Evolutionary conservation across 92 coral and sea anemone species (phyloP), one percentile per base, ranked within the genome.

Genomic region (Galaxea fascicularis): DNA sequence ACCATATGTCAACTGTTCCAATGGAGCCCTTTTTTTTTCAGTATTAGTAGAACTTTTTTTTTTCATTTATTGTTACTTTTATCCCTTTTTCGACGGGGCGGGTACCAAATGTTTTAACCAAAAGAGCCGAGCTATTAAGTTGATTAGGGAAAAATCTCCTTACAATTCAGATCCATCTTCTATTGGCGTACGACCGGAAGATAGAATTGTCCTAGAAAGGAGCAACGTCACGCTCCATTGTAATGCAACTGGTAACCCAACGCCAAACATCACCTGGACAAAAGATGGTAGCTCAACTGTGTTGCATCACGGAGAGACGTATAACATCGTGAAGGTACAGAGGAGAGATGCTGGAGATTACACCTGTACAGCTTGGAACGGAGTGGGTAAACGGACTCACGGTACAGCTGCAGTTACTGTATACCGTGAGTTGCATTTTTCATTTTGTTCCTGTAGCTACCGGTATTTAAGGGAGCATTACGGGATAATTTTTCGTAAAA

Each of bases 211-310:
- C 62, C 21, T 56, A 56, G 21, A 56, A 0, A 24, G 62, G 0
- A 56, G 62, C 0, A 4, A n/a, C 62, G 4, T 56, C 4, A 16
- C 6, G 16, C 6, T 56, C 8, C 62, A 56, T 1, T 56, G 62
- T 16, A 56, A 0, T 56, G 62, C 62, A 56, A 1, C 27, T 56
- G 62, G 62, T 5, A 56, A 21, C 6, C 62, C 62, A 15, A 44
- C 68, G 16, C 82, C 82, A 15, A 77, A 77, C 82, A 77, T 77
- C 6, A 77, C 82, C 10, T 77, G 82, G 82, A 35, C 41, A 44
- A 58, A 58, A 59, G 26, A 11, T 35, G 71, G 82, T 21, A 45
- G 52, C 62, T 0, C 4, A 1, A 15, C n/a, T 4, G 0, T 0
- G 62, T 4, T n/a, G 8, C 62, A 56, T 0, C 21, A 56, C 0